Evolutionary conservation across 2,888 invertebrate species (phyloP).

Genomic region (Gari tellinella): DNA sequence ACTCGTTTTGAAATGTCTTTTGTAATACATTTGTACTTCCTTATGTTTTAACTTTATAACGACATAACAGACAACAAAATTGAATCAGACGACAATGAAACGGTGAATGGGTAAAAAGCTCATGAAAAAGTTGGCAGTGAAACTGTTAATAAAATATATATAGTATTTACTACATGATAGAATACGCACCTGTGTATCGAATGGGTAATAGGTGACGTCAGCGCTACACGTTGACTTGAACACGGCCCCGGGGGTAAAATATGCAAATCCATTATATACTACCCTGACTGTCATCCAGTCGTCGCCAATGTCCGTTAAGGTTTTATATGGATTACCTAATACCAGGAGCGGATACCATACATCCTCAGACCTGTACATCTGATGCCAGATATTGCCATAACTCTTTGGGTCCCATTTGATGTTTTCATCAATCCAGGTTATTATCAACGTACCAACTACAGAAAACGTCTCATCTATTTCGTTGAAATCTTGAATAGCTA

Average conservation of each 20-base stretch:
- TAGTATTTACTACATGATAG: too few species aligned
- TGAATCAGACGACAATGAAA: too few species aligned
- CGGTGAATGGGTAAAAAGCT: too few species aligned
- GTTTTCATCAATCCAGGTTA: conserved; percentile 51
- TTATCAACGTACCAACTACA: conserved; percentile 19
- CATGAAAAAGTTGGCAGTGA: too few species aligned
- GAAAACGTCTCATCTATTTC: conserved; percentile 48
- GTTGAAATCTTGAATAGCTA: conserved; percentile 50
- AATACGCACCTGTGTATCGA: conserved; percentile 61
- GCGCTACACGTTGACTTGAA: conserved; percentile 51
- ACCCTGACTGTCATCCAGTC: conserved; percentile 42
- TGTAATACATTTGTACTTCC: too few species aligned
- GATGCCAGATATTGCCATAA: conserved; percentile 25
- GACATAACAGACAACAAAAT: too few species aligned
- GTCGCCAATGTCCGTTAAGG: conserved; percentile 33
- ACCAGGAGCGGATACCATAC: conserved; percentile 57
- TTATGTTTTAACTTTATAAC: too few species aligned
- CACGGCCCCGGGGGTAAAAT: conserved; percentile 42
- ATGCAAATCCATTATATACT: conserved; percentile 31
- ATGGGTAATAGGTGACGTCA: conserved; percentile 57
- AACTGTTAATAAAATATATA: too few species aligned
- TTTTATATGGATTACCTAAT: conserved; percentile 47
- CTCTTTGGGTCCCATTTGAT: conserved; percentile 42
- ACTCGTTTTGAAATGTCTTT: too few species aligned
- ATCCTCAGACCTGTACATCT: conserved; percentile 32